phyloP scores from a whole-genome alignment of 2,888 invertebrate genomes.

The Serrognathus titanus region DNA sequence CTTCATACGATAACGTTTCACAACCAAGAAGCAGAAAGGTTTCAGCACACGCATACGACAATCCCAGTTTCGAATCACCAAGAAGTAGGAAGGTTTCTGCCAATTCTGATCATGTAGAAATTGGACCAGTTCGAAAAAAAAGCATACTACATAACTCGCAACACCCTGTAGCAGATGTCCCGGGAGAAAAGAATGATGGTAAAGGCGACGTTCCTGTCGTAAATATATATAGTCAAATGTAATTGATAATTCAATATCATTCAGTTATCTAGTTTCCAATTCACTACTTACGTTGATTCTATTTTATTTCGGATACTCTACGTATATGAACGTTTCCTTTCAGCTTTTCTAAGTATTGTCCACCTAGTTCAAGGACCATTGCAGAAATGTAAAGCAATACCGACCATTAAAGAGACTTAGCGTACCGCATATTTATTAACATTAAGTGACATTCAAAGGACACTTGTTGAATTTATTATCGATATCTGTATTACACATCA shows the following conservation, averaged over 20 bases:
- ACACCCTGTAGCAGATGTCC: no score
- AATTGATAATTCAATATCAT: no score
- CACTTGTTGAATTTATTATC: not conserved
- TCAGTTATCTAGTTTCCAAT: no score
- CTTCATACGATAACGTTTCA: constrained; percentile 12
- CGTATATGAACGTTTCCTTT: no score
- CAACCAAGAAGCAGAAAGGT: constrained; percentile 30
- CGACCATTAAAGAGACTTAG: not conserved
- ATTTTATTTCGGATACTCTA: no score
- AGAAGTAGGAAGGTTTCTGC: constrained; percentile 44
- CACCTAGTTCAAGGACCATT: not conserved
- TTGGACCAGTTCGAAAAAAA: constrained; percentile 68
- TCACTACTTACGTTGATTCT: not conserved
- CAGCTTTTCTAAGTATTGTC: no score
- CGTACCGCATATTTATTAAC: not conserved
- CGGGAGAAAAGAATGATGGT: constrained; percentile 6
- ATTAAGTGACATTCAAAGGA: not conserved
- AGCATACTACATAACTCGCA: constrained; percentile 62
- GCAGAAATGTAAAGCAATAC: not conserved
- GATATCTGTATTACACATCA: no score
- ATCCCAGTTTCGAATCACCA: constrained; percentile 60
- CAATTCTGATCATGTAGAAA: constrained; percentile 53
- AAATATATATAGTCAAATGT: no score
- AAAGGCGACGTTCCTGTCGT: not conserved
- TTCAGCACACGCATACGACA: constrained; percentile 60